Evolutionary conservation across 30 jellyfish, hydroid and myxozoan species (phyloP), one percentile per base, ranked within the genome.

Genomic region (Clytia hemisphaerica): DNA sequence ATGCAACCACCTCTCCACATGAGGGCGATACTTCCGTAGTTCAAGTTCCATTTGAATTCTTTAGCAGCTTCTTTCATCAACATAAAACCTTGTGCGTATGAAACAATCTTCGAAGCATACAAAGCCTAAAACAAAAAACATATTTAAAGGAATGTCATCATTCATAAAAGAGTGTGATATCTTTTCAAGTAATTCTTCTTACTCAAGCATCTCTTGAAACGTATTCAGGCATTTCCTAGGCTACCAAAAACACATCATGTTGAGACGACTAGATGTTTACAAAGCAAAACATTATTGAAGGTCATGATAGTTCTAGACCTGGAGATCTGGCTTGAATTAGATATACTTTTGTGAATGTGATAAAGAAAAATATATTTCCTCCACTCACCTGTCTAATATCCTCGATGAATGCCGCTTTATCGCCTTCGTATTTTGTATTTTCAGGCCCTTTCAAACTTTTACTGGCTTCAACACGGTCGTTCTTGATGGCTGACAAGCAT

Each of bases 1-100:
- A 92, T 92, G 80, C 99, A 92, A n/a, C 99, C 99, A 18, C 99
- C 99, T 4, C 99, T 80, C 99, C 99, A 92, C 94, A 92, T 92
- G 64, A 92, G 66, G 6, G 99, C 99, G 35, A 92, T 92, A 63
- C 85, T 85, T 26, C 99, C 99, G 61, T 76, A 92, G 45, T 79
- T 66, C 71, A 92, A 62, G 44, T 92, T 83, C 99, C 99, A 92
- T 5, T 74, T 74, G 76, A 82, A 92, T 25, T 92, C 93, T 45
- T 83, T 83, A 4, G 99, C 95, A 37, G 96, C 99, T 67, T 83
- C 93, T 37, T 94, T 74, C 78, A 92, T 60, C 76, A 92, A 54
- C 99, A 92, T 92, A 78, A 92, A 92, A 12, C 99, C 99, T 74
- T 92, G 99, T 1, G 99, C 95, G 59, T 92, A 92, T 24, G 99